A percentile compares a stretch with the other conserved stretches of the same genome.
phyloP scores from a whole-genome alignment of 2,797 vertebrate species.

The Darevskia mixta region DNA sequence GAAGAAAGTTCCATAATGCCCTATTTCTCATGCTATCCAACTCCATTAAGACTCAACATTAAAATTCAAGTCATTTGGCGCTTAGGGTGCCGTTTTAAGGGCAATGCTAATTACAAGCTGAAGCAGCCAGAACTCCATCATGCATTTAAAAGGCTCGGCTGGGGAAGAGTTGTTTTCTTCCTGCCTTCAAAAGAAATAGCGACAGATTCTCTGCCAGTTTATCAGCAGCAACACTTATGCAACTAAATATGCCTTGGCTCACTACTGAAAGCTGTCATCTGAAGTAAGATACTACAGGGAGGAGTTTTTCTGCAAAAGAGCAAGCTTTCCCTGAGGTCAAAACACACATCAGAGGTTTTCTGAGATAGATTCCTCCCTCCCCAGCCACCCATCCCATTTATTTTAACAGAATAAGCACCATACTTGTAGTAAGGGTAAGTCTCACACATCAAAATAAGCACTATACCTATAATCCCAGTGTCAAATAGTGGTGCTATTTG shows the following conservation, averaged over 20 bases:
- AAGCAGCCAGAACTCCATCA: constrained; percentile 52
- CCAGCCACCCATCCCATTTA: background rate
- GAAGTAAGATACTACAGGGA: background rate
- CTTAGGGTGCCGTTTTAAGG: constrained; percentile 50
- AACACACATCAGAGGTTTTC: background rate
- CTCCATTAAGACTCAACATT: constrained; percentile 62
- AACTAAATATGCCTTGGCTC: constrained; percentile 26
- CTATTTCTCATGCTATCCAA: constrained; percentile 63
- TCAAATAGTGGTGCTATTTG: background rate
- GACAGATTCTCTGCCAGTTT: background rate
- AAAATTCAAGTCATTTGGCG: constrained; percentile 67
- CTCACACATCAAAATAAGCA: background rate
- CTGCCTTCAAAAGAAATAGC: constrained; percentile 19
- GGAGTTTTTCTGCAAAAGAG: constrained; percentile 14
- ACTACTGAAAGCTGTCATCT: constrained; percentile 4
- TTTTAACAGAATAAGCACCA: background rate
- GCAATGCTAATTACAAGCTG: constrained; percentile 62
- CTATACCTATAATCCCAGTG: background rate
- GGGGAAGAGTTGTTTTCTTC: background rate
- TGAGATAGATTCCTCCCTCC: background rate
- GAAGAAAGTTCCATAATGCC: constrained; percentile 56
- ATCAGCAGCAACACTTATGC: background rate
- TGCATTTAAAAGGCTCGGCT: constrained; percentile 33
- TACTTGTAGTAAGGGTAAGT: background rate
- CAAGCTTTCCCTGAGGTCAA: constrained; percentile 1